Percentiles rank a stretch among this genome's conserved stretches.
Evolutionary conservation across 1,140 invertebrate species (phyloP).

Genomic region (Polyergus mexicanus): DNA sequence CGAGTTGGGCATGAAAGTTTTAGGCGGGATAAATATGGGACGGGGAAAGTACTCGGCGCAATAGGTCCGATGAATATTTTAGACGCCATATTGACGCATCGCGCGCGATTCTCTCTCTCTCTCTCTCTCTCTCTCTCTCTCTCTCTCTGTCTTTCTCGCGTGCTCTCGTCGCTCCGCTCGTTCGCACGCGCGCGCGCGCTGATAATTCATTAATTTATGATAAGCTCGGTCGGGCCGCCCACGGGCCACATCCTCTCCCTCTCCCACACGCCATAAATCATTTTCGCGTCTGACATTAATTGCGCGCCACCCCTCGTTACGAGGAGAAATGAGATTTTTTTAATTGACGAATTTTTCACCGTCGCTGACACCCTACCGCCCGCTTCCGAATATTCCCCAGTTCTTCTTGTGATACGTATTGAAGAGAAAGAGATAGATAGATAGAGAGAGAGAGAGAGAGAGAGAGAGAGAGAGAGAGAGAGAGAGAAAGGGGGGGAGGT

Average conservation of each 20-base stretch:
- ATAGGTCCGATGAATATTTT: slow-evolving; percentile 77
- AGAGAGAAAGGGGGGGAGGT: background rate
- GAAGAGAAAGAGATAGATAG: background rate
- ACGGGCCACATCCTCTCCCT: slow-evolving; percentile 65
- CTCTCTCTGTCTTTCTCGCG: background rate
- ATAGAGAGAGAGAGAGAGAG: background rate
- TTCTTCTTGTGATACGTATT: background rate
- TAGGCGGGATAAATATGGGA: slow-evolving; percentile 64
- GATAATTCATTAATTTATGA: slow-evolving; percentile 84
- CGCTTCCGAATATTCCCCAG: background rate
- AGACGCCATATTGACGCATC: slow-evolving; percentile 75
- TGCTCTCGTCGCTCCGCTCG: background rate
- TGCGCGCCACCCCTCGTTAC: slow-evolving; percentile 81
- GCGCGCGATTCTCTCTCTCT: slow-evolving; percentile 53
- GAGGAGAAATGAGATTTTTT: slow-evolving; percentile 83
- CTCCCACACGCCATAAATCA: slow-evolving; percentile 79
- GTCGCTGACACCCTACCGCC: slow-evolving; percentile 74
- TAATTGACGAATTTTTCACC: slow-evolving; percentile 83
- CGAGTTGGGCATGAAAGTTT: slow-evolving; percentile 58
- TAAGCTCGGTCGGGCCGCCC: slow-evolving; percentile 74
- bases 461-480: no score
- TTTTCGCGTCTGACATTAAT: slow-evolving; percentile 82
- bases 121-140: background rate
- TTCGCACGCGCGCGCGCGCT: slow-evolving; percentile 57
- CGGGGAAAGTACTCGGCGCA: slow-evolving; percentile 38